Conservation (phyloP, 2,113 vertebrate species). For the Eclectus roratus region DNA sequence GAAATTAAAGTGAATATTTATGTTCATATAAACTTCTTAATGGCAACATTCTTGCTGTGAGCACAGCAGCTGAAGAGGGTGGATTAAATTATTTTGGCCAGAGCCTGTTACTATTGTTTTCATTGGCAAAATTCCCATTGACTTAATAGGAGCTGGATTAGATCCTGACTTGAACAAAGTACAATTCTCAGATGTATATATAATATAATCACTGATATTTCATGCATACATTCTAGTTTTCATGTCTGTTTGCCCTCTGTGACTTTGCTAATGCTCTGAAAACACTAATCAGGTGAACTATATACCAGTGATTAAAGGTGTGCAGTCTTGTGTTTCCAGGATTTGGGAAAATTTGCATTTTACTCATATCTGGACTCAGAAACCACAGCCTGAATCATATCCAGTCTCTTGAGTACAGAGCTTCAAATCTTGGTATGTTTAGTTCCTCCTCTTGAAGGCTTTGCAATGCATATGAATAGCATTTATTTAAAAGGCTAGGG, state of each 20-base stretch:
- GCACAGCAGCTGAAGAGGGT: slow-evolving; percentile 58
- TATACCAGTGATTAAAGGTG: neutral
- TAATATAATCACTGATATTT: slow-evolving; percentile 34
- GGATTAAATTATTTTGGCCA: slow-evolving; percentile 67
- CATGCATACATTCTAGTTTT: neutral
- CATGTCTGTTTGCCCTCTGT: slow-evolving; percentile 11
- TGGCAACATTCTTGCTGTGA: slow-evolving; percentile 48
- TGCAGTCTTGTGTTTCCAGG: neutral
- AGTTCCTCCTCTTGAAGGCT: neutral
- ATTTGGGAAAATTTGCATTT: neutral
- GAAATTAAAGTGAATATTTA: slow-evolving; percentile 70
- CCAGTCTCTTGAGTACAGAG: neutral
- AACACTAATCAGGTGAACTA: neutral
- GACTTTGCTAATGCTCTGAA: slow-evolving; percentile 13
- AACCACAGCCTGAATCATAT: neutral
- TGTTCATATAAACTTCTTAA: slow-evolving; percentile 64
- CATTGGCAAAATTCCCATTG: slow-evolving; percentile 49
- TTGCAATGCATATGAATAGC: neutral
- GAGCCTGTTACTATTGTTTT: slow-evolving; percentile 62
- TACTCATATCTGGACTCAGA: neutral
- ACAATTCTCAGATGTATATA: slow-evolving; percentile 39
- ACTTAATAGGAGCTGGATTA: slow-evolving; percentile 54
- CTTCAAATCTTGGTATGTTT: neutral
- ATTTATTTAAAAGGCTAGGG: slow-evolving; percentile 26
- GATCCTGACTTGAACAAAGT: slow-evolving; percentile 52